Base-by-base conservation (phyloP, 2,888 invertebrate species). In the Allygus modestus region DNA sequence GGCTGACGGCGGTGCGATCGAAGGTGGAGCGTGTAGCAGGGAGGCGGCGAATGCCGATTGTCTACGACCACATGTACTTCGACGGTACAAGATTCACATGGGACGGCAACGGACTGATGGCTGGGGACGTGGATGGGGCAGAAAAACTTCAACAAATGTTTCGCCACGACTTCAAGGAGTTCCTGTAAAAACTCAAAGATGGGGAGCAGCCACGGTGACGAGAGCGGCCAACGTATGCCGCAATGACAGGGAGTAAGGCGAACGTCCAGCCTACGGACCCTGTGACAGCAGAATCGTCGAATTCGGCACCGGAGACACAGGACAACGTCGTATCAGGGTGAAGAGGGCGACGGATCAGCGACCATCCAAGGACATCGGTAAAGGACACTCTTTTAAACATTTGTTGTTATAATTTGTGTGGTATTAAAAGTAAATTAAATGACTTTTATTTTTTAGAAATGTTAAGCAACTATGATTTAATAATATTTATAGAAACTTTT, bases 71-170 rank as follows among this genome's bases (percentile, higher is more conserved):
- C 43, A 23, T 82, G 17, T 31, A 43, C 33, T 28, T 69, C 17
- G 17, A 69, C 12, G 51, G 17, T 26, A 31, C 15, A 1, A 71
- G 54, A 17, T 83, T 83, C 73, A 54, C 28, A 17, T 83, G 73
- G 79, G 41, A 46, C n/a, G 83, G 69, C 54, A 46, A 28, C n/a
- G 73, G 37, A 54, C 33, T 83, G 71, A 83, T 31, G 54, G 46
- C 83, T 1, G 83, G 83, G 2, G n/a, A 23, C 26, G 51, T 20
- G 51, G 73, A 83, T 33, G 73, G 33, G 17, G 73, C 15, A 20
- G 33, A 71, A 33, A 73, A 54, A n/a, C 37, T 73, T 1, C 26
- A 54, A 17, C 11, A 31, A 20, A 1, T 51, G 4, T 28, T 79
- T 20, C 5, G 23, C 11, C 79, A 79, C 71, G n/a, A 71, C 33